These are phyloP conservation scores for Nycteola revayana DNA, from an alignment of 2,888 invertebrate genomes.

Conservation along the genomic window DNA sequence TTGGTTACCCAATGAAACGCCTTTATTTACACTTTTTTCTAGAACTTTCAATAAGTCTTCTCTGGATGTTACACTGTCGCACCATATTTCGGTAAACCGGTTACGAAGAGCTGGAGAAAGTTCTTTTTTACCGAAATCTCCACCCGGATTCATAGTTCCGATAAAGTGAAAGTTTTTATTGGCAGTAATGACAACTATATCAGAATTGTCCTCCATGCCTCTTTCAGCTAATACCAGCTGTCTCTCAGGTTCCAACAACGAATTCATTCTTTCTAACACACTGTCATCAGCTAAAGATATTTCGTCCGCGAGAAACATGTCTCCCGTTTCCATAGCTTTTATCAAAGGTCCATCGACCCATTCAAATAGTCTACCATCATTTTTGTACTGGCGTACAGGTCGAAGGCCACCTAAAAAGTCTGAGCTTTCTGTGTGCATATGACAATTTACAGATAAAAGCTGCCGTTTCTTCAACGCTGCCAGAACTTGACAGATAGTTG, in stretches of 20 bases:
- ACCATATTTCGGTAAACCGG: conserved; percentile 99
- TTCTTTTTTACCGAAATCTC: conserved; percentile 99
- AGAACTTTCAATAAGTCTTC: conserved; percentile 91
- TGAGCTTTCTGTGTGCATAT: conserved; percentile 99
- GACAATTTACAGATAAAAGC: conserved; percentile 95
- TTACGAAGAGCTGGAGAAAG: conserved; percentile 98
- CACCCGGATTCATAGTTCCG: conserved; percentile 99
- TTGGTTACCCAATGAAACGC: conserved; percentile 78
- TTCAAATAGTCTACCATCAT: conserved; percentile 90
- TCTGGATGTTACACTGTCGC: conserved; percentile 87
- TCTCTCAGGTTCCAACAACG: conserved; percentile 96
- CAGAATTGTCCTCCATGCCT: conserved; percentile 84
- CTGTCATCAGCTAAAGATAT: conserved; percentile 99
- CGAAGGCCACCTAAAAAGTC: conserved; percentile 98
- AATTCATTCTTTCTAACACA: conserved; percentile 98
- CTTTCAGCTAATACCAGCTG: conserved; percentile 95
- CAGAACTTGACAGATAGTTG: conserved; percentile 95
- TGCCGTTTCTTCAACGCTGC: conserved; percentile 85
- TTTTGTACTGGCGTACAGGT: conserved; percentile 88
- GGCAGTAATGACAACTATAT: conserved; percentile 83
- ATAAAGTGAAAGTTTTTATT: conserved; percentile 93
- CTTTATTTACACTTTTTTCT: conserved; percentile 86
- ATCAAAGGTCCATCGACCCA: conserved; percentile 99
- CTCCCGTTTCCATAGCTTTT: conserved; percentile 93
- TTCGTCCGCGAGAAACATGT: conserved; percentile 97